A percentile compares a stretch with the other conserved stretches of the same genome.
phyloP scores from a whole-genome alignment of 2,797 vertebrate species.

The Paguma larvata region DNA sequence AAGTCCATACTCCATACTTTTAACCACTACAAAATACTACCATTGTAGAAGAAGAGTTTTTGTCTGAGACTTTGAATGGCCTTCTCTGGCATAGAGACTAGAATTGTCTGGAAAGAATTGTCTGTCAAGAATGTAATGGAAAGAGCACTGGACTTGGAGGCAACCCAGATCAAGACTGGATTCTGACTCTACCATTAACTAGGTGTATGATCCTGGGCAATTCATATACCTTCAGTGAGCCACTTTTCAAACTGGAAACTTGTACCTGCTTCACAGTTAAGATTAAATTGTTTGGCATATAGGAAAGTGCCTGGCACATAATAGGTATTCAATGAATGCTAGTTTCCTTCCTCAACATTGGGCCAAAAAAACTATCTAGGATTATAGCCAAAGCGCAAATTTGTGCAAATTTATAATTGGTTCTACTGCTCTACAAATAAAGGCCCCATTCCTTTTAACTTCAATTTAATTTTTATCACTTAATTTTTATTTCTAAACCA shows the following conservation, averaged over 20 bases:
- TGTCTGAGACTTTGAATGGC: not conserved
- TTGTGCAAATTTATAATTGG: not conserved
- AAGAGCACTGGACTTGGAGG: not conserved
- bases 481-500: constrained; percentile 49
- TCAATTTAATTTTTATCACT: constrained; percentile 11
- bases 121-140: not conserved
- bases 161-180: not conserved
- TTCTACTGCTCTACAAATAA: not conserved
- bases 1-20: not conserved
- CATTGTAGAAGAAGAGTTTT: not conserved
- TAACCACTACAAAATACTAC: not conserved
- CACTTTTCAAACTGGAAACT: not conserved
- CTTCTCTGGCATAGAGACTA: not conserved
- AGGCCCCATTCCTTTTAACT: not conserved
- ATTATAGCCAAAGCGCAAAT: not conserved
- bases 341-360: not conserved
- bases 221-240: not conserved
- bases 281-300: constrained; percentile 11
- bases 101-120: not conserved
- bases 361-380: constrained; percentile 2
- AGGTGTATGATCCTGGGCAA: not conserved
- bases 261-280: not conserved
- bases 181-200: not conserved
- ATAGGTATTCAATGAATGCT: constrained; percentile 20
- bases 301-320: not conserved